Conservation (phyloP, 2,113 vertebrate species). For the Sakesphorus luctuosus region DNA sequence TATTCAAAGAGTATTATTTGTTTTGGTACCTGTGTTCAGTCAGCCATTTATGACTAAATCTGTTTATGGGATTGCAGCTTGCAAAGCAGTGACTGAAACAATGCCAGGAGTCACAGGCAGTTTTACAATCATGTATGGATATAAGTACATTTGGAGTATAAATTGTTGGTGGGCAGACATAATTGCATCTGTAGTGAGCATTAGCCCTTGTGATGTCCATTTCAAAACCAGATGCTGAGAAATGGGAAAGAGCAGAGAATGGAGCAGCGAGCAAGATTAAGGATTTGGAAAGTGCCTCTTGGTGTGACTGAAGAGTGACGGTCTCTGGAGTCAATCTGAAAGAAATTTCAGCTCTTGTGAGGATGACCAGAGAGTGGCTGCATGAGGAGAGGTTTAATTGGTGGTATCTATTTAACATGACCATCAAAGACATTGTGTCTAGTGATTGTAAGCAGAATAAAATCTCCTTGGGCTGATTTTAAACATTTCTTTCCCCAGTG, state of each 20-base stretch:
- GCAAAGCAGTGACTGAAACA: background rate
- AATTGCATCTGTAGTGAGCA: background rate
- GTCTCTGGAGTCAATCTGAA: background rate
- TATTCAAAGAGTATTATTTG: background rate
- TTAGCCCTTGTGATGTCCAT: background rate
- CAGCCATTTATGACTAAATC: background rate
- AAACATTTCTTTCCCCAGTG: background rate
- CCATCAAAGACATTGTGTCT: background rate
- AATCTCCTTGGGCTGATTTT: background rate
- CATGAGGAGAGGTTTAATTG: background rate
- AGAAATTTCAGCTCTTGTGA: background rate
- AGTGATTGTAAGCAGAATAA: background rate
- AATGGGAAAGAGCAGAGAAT: background rate
- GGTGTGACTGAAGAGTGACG: background rate
- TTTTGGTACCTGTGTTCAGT: background rate
- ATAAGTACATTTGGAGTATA: background rate
- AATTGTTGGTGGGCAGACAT: background rate
- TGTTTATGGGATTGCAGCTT: background rate
- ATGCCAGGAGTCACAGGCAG: background rate
- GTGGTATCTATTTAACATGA: background rate
- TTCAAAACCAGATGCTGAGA: background rate
- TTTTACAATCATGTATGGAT: fast-evolving
- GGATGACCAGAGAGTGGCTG: background rate
- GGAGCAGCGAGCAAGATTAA: background rate
- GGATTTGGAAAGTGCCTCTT: background rate